Evolutionary conservation across 2,888 invertebrate species (phyloP).

Genomic region (Aethes cnicana): DNA sequence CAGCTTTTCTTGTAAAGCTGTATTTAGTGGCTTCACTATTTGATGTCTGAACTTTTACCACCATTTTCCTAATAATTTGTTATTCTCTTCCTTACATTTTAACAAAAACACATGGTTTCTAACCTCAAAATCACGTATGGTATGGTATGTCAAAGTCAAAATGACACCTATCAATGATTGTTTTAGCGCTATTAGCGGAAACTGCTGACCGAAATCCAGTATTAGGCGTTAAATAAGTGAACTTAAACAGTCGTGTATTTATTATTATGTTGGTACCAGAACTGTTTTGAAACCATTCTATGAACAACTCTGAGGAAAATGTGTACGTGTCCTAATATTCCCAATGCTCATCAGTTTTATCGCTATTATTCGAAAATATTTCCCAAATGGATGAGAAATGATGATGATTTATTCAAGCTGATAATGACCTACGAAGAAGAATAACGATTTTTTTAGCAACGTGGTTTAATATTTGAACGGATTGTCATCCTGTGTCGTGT

Average conservation of each 20-base stretch:
- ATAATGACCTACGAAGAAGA: too few relatives aligned
- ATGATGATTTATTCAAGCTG: too few relatives aligned
- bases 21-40: slow-evolving; percentile 49
- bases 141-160: slow-evolving; percentile 13
- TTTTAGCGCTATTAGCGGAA: background rate
- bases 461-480: too few relatives aligned
- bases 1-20: slow-evolving; percentile 68
- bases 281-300: background rate
- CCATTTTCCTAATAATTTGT: slow-evolving; percentile 52
- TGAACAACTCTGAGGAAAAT: background rate
- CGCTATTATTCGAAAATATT: too few relatives aligned
- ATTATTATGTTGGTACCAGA: slow-evolving; percentile 8
- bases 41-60: slow-evolving; percentile 45
- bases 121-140: slow-evolving; percentile 49
- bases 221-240: background rate
- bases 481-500: too few relatives aligned
- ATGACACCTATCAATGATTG: slow-evolving; percentile 6
- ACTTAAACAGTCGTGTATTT: background rate
- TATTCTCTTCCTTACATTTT: slow-evolving; percentile 15
- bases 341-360: background rate
- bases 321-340: too few relatives aligned
- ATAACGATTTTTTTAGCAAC: too few relatives aligned
- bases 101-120: slow-evolving; percentile 46
- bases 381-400: too few relatives aligned
- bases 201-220: background rate